Conservation (phyloP, 2,888 invertebrate genomes). For the Hirtodrosophila trivittata region DNA sequence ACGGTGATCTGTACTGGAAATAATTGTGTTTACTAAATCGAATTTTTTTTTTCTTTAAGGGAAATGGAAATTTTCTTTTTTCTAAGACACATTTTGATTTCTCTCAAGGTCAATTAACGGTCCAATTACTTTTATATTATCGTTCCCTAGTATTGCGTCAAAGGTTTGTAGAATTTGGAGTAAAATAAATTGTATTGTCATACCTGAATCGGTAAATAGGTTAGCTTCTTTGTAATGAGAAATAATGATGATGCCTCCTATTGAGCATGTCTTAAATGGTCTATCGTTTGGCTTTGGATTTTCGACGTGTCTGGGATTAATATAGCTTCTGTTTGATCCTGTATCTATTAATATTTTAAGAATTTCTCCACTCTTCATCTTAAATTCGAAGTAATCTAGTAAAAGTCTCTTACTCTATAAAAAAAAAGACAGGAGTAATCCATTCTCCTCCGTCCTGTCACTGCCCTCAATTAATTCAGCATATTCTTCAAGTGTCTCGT, state of each 20-base stretch:
- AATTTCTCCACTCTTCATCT: too few species aligned
- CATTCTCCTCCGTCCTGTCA: too few species aligned
- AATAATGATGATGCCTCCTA: slow-evolving; percentile 1
- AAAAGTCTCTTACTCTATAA: too few species aligned
- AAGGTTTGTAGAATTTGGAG: not conserved
- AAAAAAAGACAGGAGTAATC: too few species aligned
- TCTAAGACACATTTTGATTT: not conserved
- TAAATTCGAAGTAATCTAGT: too few species aligned
- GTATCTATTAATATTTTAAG: too few species aligned
- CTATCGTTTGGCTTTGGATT: not conserved
- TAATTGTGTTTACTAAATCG: slow-evolving; percentile 17
- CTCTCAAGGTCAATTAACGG: not conserved
- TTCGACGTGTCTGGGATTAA: slow-evolving; percentile 27
- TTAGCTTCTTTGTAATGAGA: slow-evolving; percentile 1
- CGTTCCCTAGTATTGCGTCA: not conserved
- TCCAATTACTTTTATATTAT: not conserved
- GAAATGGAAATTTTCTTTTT: not conserved
- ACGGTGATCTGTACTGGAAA: slow-evolving; percentile 6
- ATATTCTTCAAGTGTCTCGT: too few species aligned
- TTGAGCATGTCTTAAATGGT: not conserved
- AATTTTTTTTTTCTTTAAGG: slow-evolving; percentile 12
- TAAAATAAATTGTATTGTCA: not conserved
- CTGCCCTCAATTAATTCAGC: too few species aligned
- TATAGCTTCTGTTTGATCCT: too few species aligned
- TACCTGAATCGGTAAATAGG: not conserved